These are phyloP conservation scores for Sapayoa aenigma DNA, from an alignment of 2,113 vertebrate species.

Conservation along the genomic window DNA sequence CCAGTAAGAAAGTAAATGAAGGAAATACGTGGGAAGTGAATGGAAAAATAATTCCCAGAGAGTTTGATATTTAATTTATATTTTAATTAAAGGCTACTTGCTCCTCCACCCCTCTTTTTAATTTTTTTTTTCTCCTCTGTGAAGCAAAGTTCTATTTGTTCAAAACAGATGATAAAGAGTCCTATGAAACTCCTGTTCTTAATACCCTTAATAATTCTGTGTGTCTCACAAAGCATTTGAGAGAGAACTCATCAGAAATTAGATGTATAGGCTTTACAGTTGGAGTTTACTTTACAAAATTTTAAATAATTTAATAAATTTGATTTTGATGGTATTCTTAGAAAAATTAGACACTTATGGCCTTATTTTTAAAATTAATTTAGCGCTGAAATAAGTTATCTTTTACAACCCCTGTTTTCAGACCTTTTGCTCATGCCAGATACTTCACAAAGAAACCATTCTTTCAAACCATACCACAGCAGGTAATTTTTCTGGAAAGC, in stretches of 20 bases:
- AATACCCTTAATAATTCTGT: not conserved
- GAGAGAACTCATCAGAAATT: not conserved
- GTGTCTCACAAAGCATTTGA: not conserved
- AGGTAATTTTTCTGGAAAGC: not conserved
- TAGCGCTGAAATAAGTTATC: not conserved
- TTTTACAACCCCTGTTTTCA: not conserved
- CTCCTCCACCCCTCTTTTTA: not conserved
- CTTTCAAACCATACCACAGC: not conserved
- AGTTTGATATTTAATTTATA: not conserved
- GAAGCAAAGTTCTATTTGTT: not conserved
- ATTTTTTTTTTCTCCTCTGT: not conserved
- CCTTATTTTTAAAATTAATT: not conserved
- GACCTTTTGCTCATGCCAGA: not conserved
- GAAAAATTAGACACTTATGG: not conserved
- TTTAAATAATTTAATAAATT: not conserved
- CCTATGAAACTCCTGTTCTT: not conserved
- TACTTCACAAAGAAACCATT: slow-evolving; percentile 6
- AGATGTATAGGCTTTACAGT: not conserved
- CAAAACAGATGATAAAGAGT: not conserved
- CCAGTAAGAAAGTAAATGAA: not conserved
- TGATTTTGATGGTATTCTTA: not conserved
- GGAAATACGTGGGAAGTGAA: not conserved
- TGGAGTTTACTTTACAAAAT: not conserved
- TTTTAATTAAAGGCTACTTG: not conserved
- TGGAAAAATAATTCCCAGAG: not conserved